A percentile compares a stretch with the other conserved stretches of the same genome.
These are phyloP conservation scores for Chloroceryle inda DNA, from an alignment of 2,797 vertebrate species.

Conservation along the genomic window DNA sequence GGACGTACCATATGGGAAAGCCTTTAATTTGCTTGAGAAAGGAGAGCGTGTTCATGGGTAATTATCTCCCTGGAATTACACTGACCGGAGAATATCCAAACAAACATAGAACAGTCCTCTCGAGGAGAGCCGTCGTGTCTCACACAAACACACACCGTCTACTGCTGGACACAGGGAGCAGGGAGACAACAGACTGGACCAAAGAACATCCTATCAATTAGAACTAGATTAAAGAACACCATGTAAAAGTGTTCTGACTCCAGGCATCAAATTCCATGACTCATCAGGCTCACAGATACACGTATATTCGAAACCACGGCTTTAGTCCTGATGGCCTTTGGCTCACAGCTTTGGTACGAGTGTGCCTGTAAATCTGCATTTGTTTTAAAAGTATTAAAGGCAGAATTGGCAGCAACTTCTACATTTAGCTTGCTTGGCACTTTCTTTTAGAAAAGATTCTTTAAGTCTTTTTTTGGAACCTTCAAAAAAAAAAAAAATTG, in stretches of 20 bases:
- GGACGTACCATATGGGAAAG: conserved; percentile 44
- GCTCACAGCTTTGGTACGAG: background rate
- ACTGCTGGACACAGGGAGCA: background rate
- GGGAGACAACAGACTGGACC: background rate
- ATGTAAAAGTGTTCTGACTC: conserved; percentile 16
- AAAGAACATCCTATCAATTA: conserved; percentile 34
- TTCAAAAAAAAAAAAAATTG: background rate
- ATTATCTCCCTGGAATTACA: conserved; percentile 74
- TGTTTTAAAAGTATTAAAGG: conserved; percentile 53
- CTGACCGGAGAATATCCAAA: conserved; percentile 8
- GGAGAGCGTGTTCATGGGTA: conserved; percentile 24
- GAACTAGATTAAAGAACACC: conserved; percentile 48
- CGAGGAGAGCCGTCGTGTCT: background rate
- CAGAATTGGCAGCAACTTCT: conserved; percentile 11
- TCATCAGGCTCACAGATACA: conserved; percentile 1
- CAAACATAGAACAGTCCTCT: background rate
- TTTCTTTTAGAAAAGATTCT: conserved; percentile 41
- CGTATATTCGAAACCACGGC: background rate
- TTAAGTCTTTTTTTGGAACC: conserved; percentile 50
- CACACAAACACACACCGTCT: background rate
- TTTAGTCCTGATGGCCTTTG: conserved; percentile 33
- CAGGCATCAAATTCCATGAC: conserved; percentile 26
- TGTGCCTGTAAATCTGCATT: conserved; percentile 30
- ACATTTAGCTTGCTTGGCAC: conserved; percentile 30
- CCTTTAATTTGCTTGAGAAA: conserved; percentile 66